These are phyloP conservation scores for Epinotia bilunana DNA, from an alignment of 2,888 invertebrate genomes.

Conservation along the genomic window DNA sequence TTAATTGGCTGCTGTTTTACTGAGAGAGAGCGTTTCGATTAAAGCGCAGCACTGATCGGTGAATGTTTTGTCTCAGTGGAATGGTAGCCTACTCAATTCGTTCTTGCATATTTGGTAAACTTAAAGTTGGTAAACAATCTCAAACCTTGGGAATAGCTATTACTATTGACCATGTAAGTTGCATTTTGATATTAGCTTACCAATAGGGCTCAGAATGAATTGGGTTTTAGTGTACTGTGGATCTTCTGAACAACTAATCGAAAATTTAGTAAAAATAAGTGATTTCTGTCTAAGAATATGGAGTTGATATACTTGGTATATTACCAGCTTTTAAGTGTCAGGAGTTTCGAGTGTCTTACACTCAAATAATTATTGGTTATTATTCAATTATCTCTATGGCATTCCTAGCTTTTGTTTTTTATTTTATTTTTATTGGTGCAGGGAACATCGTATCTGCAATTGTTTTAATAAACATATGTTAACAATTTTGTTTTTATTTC, in stretches of 20 bases:
- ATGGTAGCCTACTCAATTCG: background rate
- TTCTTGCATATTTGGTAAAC: background rate
- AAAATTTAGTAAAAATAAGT: constrained; percentile 20
- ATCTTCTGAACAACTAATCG: constrained; percentile 5
- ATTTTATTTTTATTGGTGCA: constrained; percentile 62
- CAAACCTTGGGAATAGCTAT: background rate
- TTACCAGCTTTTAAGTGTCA: constrained; percentile 2
- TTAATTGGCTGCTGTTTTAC: background rate
- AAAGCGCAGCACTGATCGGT: too few relatives aligned
- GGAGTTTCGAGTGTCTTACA: background rate
- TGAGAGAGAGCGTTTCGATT: background rate
- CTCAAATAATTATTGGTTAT: background rate
- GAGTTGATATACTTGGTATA: constrained; percentile 4
- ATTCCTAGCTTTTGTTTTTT: constrained; percentile 59
- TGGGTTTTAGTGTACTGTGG: background rate
- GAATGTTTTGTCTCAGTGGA: background rate
- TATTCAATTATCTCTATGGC: constrained; percentile 49
- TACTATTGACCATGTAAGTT: background rate
- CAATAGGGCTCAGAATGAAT: background rate
- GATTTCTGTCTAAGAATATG: constrained; percentile 1
- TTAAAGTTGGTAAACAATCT: background rate
- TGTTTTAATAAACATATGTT: constrained; percentile 57
- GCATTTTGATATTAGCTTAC: constrained; percentile 7
- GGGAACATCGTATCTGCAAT: constrained; percentile 56
- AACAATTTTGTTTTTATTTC: constrained; percentile 49